Conservation (phyloP, 1,140 invertebrate species). For the Eupeodes corollae region DNA sequence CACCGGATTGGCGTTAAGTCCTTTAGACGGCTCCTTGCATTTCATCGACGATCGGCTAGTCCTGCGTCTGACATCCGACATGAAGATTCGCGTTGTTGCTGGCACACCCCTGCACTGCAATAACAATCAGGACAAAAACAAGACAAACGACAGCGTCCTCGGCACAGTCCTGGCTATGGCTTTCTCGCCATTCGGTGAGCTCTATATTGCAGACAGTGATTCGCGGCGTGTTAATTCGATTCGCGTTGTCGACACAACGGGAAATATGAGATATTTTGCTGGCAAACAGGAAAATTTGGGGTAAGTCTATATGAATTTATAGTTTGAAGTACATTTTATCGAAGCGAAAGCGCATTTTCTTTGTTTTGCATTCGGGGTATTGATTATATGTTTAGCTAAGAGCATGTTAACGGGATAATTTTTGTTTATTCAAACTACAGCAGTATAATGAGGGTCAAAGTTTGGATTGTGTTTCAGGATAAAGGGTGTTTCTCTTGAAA, state of each 20-base stretch:
- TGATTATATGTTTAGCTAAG: too few species aligned
- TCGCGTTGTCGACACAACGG: conserved; percentile 66
- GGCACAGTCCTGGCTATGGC: conserved; percentile 72
- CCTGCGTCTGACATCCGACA: conserved; percentile 78
- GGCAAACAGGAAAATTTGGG: conserved; percentile 54
- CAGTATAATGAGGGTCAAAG: too few species aligned
- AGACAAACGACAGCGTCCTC: conserved; percentile 45
- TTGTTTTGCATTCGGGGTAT: too few species aligned
- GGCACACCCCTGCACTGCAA: conserved; percentile 80
- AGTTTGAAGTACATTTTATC: too few species aligned
- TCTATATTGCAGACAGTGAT: conserved; percentile 89
- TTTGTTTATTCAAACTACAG: too few species aligned
- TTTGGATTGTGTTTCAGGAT: too few species aligned
- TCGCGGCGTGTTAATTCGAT: conserved; percentile 81
- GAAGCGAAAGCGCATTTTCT: too few species aligned
- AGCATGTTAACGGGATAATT: too few species aligned
- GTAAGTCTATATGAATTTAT: too few species aligned
- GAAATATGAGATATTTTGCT: conserved; percentile 72
- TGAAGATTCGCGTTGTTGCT: conserved; percentile 81
- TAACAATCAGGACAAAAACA: conserved; percentile 37
- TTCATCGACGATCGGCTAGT: conserved; percentile 92
- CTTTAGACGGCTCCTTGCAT: conserved; percentile 84
- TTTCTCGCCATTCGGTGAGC: conserved; percentile 83
- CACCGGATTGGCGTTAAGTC: conserved; percentile 82
- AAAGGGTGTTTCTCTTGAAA: too few species aligned